A percentile compares a stretch with the other conserved stretches of the same genome.
These are phyloP conservation scores for Sarcophilus harrisii DNA, from an alignment of 2,797 vertebrate genomes.

Conservation along the genomic window DNA sequence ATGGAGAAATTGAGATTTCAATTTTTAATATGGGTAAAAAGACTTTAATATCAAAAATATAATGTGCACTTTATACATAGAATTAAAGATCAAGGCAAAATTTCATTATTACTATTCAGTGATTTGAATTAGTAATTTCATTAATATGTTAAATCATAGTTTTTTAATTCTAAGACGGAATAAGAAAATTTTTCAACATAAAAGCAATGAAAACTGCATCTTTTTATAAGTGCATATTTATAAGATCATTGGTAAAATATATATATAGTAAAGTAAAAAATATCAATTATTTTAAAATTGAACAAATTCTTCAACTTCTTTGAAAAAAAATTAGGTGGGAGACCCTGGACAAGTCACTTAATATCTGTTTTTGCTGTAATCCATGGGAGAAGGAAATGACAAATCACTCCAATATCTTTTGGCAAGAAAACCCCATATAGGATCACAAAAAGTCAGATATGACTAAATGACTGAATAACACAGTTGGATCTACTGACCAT, in stretches of 20 bases:
- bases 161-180: slow-evolving; percentile 34
- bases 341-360: not conserved
- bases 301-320: slow-evolving; percentile 46
- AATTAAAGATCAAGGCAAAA: slow-evolving; percentile 15
- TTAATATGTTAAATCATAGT: not conserved
- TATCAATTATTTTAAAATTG: slow-evolving; percentile 33
- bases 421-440: not conserved
- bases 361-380: not conserved
- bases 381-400: not conserved
- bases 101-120: slow-evolving; percentile 40
- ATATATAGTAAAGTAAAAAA: slow-evolving; percentile 19
- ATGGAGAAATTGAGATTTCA: slow-evolving; percentile 3
- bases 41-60: slow-evolving; percentile 8
- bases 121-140: not conserved
- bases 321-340: slow-evolving; percentile 17
- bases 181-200: slow-evolving; percentile 9
- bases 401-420: not conserved
- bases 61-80: slow-evolving; percentile 1
- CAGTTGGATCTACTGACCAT: not conserved
- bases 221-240: slow-evolving; percentile 21
- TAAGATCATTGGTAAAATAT: not conserved
- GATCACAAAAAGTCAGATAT: not conserved
- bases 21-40: not conserved
- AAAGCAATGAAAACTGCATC: slow-evolving; percentile 38
- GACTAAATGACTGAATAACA: not conserved